Percentiles rank a stretch among this genome's conserved stretches.
phyloP scores from a whole-genome alignment of 2,797 vertebrate genomes.

The Gila robusta region DNA sequence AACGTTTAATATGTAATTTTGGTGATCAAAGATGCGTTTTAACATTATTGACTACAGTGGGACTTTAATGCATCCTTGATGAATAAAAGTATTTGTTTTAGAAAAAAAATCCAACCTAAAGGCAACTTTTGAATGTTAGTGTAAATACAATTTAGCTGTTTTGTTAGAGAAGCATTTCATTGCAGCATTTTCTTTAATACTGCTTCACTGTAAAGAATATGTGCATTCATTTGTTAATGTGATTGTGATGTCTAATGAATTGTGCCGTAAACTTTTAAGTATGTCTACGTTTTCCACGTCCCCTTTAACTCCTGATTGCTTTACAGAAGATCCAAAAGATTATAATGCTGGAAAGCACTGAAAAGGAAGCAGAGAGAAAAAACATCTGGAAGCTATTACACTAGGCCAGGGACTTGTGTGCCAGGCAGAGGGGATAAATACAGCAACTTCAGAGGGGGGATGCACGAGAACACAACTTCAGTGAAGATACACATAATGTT shows the following conservation, averaged over 20 bases:
- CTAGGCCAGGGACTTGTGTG: conserved; percentile 65
- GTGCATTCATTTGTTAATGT: neutral
- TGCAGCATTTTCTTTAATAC: neutral
- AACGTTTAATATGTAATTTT: no score
- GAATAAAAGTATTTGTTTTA: neutral
- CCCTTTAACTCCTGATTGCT: neutral
- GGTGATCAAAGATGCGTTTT: no score
- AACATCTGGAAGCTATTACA: conserved; percentile 67
- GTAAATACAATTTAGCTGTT: neutral
- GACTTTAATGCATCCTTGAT: neutral
- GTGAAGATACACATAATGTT: neutral
- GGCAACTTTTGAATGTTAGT: neutral
- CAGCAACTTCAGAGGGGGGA: neutral
- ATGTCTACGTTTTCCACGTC: neutral
- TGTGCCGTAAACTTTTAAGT: neutral
- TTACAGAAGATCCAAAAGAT: neutral
- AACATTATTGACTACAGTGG: no score
- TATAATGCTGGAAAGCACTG: conserved; percentile 17
- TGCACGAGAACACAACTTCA: neutral
- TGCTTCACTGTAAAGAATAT: neutral
- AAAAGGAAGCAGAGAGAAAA: conserved; percentile 28
- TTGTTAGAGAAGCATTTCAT: neutral
- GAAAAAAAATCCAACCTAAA: neutral
- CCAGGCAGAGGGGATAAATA: conserved; percentile 37
- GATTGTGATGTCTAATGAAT: neutral